Base-by-base conservation (phyloP, 2,113 vertebrate species). In the Psilopsiagon aurifrons region DNA sequence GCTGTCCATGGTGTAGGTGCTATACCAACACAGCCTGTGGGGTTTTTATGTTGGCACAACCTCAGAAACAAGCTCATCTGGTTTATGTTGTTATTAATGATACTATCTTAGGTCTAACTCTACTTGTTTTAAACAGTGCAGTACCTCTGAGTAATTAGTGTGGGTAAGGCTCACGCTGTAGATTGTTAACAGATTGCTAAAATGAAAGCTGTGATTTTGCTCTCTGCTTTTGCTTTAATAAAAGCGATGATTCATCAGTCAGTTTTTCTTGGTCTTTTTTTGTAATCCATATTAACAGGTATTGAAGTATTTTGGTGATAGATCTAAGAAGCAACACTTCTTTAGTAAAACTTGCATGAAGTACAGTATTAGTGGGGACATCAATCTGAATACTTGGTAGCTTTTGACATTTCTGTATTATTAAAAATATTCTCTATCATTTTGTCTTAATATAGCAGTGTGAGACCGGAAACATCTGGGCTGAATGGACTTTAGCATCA, bases 401-500 rank as follows among this genome's bases (percentile, higher is more conserved):
- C 27, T 82, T 74, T 16, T 85, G 25, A 10, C 6, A 14, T 80
- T 75, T 78, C 62, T 54, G 11, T 43, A 19, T 86, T 70, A 43
- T 3, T 87, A 81, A 62, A 83, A 55, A 28, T 59, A 20, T 31
- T 81, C 59, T 57, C 23, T 94, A 14, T 92, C 18, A 68, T 95
- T 57, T 83, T 88, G 69, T 95, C 88, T 97, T 67, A 55, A 86
- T 86, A 20, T 29, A 90, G 90, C 96, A 97, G 96, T 85, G 95
- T 98, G 96, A 98, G 96, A 98, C 97, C 96, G 94, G 98, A 94
- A 97, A 98, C 97, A 92, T 96, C 96, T 90, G 93, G 95, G 60
- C 97, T 97, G 98, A 84, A 98, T 98, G 98, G 98, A 98, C 97
- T 94, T 97, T 88, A 97, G 97, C 97, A 90, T 98, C 97, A 98